Percentiles rank a stretch among this genome's conserved stretches.
These are phyloP conservation scores for Corella eumyota DNA, from an alignment of 23 tunicate genomes.

Conservation along the genomic window DNA sequence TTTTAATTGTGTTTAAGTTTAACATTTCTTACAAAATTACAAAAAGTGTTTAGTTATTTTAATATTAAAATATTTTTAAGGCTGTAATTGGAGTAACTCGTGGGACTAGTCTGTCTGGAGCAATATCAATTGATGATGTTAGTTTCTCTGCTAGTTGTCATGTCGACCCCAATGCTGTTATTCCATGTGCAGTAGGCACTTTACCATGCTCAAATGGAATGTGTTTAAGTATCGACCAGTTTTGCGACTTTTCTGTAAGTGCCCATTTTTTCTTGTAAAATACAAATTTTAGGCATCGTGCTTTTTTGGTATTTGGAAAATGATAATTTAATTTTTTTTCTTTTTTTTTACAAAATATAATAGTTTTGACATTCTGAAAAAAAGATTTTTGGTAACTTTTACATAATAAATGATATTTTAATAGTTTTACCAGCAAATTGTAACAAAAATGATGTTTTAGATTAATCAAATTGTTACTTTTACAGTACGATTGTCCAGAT, in stretches of 20 bases:
- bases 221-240: conserved; percentile 46
- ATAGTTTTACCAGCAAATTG: not conserved
- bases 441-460: not conserved
- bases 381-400: no score
- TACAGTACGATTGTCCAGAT: conserved; percentile 78
- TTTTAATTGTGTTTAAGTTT: not conserved
- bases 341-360: no score
- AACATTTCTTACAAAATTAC: not conserved
- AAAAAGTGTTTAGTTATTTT: no score
- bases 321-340: no score
- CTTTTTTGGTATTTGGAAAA: no score
- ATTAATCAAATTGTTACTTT: no score
- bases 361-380: no score
- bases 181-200: conserved; percentile 29
- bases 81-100: conserved; percentile 48
- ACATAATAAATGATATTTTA: not conserved
- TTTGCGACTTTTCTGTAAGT: conserved; percentile 67
- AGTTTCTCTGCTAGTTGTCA: conserved; percentile 80
- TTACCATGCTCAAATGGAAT: conserved; percentile 51
- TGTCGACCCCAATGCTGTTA: conserved; percentile 66
- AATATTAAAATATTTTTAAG: no score
- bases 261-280: no score
- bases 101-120: conserved; percentile 7
- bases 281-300: no score
- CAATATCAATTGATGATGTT: conserved; percentile 87